These are phyloP conservation scores for Malacoctenus gilli DNA, from an alignment of 2,797 vertebrate species.

Conservation along the genomic window DNA sequence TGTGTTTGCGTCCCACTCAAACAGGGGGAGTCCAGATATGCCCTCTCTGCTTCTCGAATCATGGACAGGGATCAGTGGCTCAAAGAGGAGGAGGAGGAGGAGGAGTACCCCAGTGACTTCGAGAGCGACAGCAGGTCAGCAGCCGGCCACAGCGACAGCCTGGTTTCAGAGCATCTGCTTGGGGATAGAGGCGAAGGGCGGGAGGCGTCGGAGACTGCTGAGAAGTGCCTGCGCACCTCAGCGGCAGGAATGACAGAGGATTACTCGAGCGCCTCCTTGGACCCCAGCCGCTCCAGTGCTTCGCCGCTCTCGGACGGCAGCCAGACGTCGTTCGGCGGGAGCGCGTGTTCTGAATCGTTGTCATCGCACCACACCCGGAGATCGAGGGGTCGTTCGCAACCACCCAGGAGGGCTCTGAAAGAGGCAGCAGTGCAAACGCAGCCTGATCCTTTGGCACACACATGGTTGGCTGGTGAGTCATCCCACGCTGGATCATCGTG, in stretches of 20 bases:
- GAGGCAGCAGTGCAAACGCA: slow-evolving; percentile 84
- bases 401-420: slow-evolving; percentile 49
- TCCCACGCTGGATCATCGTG: too few relatives aligned
- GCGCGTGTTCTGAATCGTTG: slow-evolving; percentile 36
- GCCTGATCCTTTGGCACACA: slow-evolving; percentile 45
- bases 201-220: slow-evolving; percentile 19
- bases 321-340: slow-evolving; percentile 12
- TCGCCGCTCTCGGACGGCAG: too few relatives aligned
- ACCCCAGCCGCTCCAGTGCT: too few relatives aligned
- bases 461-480: slow-evolving; percentile 77
- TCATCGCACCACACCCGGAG: neutral
- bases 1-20: too few relatives aligned
- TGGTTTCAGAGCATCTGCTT: slow-evolving; percentile 81
- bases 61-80: neutral
- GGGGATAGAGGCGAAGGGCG: slow-evolving; percentile 39
- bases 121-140: slow-evolving; percentile 59
- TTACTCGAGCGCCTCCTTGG: slow-evolving; percentile 15
- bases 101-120: slow-evolving; percentile 68
- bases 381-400: too few relatives aligned
- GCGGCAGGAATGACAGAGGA: slow-evolving; percentile 14
- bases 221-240: neutral
- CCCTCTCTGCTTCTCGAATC: neutral
- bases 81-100: slow-evolving; percentile 2
- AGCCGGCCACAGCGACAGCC: slow-evolving; percentile 41
- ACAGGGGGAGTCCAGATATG: slow-evolving; percentile 28